Percentiles rank a stretch among this genome's conserved stretches.
Evolutionary conservation across 1,140 invertebrate genomes (phyloP).

Genomic region (Monomorium pharaonis): DNA sequence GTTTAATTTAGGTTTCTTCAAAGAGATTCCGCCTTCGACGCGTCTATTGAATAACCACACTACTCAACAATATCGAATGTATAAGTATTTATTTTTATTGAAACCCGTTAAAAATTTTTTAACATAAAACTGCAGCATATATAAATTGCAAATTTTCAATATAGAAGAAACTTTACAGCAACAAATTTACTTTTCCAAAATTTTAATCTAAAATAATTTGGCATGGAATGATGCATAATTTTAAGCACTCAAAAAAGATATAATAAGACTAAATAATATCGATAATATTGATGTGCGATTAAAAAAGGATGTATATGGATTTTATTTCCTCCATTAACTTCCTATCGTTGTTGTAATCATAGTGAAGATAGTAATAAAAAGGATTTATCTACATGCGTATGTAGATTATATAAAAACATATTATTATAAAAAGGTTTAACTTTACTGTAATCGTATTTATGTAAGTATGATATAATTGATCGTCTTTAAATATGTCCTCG

Average conservation of each 20-base stretch:
- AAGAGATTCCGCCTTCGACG: slow-evolving; percentile 13
- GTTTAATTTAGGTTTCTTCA: slow-evolving; percentile 41
- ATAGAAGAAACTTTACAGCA: neutral
- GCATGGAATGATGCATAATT: neutral
- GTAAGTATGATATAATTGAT: slow-evolving; percentile 5
- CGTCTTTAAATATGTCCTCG: neutral
- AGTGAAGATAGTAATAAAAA: neutral
- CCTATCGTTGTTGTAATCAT: neutral
- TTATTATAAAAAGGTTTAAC: neutral
- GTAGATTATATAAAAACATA: neutral
- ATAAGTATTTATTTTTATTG: neutral
- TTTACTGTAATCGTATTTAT: neutral
- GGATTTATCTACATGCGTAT: neutral
- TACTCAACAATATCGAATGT: neutral
- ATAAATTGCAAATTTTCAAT: neutral
- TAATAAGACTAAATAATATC: neutral
- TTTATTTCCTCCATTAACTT: slow-evolving; percentile 1
- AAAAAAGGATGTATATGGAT: neutral
- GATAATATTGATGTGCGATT: neutral
- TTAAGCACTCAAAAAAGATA: neutral
- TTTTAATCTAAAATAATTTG: neutral
- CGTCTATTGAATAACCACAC: slow-evolving; percentile 20
- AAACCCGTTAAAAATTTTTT: neutral
- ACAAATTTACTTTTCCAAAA: neutral
- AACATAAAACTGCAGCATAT: neutral